Conservation (phyloP, 2,888 invertebrate species). For the Spisula solida region DNA sequence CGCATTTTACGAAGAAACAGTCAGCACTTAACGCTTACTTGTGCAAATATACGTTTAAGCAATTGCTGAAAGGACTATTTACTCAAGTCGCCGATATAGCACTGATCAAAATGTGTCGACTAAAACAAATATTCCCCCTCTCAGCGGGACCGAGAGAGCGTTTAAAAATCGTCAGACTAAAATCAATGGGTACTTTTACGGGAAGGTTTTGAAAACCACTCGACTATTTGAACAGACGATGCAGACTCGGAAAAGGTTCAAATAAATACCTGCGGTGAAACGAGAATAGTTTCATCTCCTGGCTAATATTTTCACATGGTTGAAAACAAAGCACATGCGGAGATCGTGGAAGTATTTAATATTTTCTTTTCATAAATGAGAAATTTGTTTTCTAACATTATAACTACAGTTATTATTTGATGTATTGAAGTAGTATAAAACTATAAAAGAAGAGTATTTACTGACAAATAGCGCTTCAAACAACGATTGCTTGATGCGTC, state of each 20-base stretch:
- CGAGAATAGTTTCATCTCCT: constrained; percentile 56
- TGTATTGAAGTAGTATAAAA: neutral
- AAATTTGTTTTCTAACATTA: constrained; percentile 36
- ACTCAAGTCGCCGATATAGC: constrained; percentile 48
- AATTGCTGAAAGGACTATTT: constrained; percentile 51
- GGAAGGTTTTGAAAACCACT: constrained; percentile 50
- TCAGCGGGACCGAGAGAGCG: constrained; percentile 50
- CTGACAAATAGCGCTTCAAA: neutral
- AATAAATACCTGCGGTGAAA: constrained; percentile 53
- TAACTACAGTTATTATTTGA: constrained; percentile 7
- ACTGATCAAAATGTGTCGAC: constrained; percentile 65
- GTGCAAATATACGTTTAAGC: constrained; percentile 51
- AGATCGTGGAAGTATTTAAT: constrained; percentile 41
- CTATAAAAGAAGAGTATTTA: neutral
- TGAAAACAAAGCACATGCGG: constrained; percentile 34
- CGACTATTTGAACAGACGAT: constrained; percentile 37
- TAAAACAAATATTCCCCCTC: constrained; percentile 67
- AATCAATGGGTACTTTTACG: constrained; percentile 57
- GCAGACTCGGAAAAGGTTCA: constrained; percentile 45
- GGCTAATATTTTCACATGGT: constrained; percentile 65
- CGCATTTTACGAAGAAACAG: neutral
- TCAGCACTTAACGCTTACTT: constrained; percentile 43
- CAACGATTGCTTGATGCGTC: neutral
- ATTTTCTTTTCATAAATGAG: constrained; percentile 30
- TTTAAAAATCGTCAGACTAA: constrained; percentile 57